Conservation (phyloP, 2,888 invertebrate species). For the Caenorhabditis sp. region DNA sequence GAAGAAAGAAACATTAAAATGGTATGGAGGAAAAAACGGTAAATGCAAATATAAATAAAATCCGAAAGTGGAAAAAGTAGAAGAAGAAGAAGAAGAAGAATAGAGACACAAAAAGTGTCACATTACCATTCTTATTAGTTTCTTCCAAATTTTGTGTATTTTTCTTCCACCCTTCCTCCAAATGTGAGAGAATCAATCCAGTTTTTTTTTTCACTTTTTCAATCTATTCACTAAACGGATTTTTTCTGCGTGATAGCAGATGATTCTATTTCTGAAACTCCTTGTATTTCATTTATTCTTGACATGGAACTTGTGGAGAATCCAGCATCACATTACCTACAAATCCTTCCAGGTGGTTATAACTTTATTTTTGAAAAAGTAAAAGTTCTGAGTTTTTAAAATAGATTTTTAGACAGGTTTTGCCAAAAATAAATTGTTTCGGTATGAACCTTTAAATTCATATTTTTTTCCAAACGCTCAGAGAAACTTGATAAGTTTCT, state of each 20-base stretch:
- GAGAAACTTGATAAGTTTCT: no score
- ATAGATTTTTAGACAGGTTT: no score
- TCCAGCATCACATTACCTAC: constrained; percentile 34
- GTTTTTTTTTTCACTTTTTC: neutral
- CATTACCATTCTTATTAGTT: constrained; percentile 1
- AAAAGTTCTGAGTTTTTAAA: no score
- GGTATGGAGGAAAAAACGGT: neutral
- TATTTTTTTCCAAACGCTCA: no score
- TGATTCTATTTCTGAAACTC: neutral
- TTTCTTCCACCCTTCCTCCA: neutral
- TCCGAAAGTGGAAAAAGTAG: neutral
- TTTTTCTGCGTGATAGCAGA: neutral
- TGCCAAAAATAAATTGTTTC: no score
- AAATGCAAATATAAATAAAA: constrained; percentile 6
- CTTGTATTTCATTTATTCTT: neutral
- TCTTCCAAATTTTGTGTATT: neutral
- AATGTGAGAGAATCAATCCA: neutral
- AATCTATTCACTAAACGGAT: neutral
- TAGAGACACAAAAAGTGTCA: neutral
- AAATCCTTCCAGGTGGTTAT: constrained; percentile 36
- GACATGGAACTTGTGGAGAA: constrained; percentile 32
- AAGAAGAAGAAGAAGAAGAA: neutral
- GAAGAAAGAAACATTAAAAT: neutral
- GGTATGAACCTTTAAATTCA: no score
- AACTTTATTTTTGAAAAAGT: neutral